Conservation (phyloP, 2,797 vertebrate genomes). For the Corythornis leucogaster region DNA sequence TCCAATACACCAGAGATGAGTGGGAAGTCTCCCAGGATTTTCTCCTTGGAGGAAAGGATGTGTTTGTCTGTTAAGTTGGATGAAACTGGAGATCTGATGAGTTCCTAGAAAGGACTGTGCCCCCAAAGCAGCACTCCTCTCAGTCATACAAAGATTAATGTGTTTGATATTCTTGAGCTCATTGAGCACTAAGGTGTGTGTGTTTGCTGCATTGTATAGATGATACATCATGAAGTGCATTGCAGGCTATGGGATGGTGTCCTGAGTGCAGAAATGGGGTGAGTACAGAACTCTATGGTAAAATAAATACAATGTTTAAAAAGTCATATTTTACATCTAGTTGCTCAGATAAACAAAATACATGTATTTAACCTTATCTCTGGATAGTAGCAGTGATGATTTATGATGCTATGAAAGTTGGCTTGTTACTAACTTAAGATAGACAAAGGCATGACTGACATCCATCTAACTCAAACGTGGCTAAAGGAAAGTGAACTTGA, state of each 20-base stretch:
- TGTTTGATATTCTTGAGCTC: background rate
- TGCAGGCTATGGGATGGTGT: background rate
- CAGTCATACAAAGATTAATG: background rate
- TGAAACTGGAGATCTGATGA: background rate
- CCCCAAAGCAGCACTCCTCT: background rate
- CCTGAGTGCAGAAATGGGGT: background rate
- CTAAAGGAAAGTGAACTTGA: background rate
- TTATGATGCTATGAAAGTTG: background rate
- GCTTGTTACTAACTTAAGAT: background rate
- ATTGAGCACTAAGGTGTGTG: background rate
- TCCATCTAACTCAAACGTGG: conserved; percentile 1
- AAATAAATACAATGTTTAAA: background rate
- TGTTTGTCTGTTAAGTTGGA: background rate
- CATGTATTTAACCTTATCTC: background rate
- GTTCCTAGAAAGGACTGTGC: background rate
- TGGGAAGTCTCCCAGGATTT: background rate
- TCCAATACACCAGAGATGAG: background rate
- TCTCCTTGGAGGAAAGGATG: background rate
- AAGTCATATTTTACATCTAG: background rate
- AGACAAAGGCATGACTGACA: background rate
- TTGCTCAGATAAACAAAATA: background rate
- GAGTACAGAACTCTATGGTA: background rate
- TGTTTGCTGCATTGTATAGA: background rate
- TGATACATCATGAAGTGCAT: accelerated
- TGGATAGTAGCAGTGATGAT: conserved; percentile 14